Percentiles rank a stretch among this genome's conserved stretches.
Evolutionary conservation across 2,888 invertebrate genomes (phyloP).

Genomic region (Falcaria lacertinaria): DNA sequence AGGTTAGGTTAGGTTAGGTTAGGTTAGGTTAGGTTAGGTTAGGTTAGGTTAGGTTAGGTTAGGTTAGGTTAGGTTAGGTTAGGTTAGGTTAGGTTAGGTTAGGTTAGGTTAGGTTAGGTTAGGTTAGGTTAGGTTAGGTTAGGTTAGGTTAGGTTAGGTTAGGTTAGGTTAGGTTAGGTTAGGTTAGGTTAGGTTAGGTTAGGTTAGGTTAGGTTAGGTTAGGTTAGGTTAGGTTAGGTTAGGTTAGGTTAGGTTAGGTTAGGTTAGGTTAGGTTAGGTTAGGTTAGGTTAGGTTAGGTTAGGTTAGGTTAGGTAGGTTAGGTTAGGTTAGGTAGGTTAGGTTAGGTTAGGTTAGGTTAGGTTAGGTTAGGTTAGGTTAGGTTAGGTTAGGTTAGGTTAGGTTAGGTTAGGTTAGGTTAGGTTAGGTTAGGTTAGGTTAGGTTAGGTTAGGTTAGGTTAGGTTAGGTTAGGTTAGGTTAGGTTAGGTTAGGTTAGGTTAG

Average conservation of each 20-base stretch:
- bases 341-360: constrained; percentile 11
- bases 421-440: constrained; percentile 4
- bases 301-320: too few relatives aligned
- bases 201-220: constrained; percentile 18
- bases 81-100: constrained; percentile 8
- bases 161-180: constrained; percentile 10
- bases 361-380: constrained; percentile 7
- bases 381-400: constrained; percentile 9
- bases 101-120: too few relatives aligned
- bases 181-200: constrained; percentile 18
- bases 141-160: constrained; percentile 11
- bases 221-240: constrained; percentile 20
- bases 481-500: constrained; percentile 13
- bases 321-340: too few relatives aligned
- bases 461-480: constrained; percentile 10
- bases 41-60: constrained; percentile 17
- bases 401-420: constrained; percentile 10
- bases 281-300: constrained; percentile 7
- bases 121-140: constrained; percentile 5
- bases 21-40: constrained; percentile 11
- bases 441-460: constrained; percentile 14
- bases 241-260: constrained; percentile 13
- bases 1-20: constrained; percentile 8
- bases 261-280: too few relatives aligned
- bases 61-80: constrained; percentile 13